Conservation (phyloP, 2,888 invertebrate species). For the Parascotia fuliginaria region DNA sequence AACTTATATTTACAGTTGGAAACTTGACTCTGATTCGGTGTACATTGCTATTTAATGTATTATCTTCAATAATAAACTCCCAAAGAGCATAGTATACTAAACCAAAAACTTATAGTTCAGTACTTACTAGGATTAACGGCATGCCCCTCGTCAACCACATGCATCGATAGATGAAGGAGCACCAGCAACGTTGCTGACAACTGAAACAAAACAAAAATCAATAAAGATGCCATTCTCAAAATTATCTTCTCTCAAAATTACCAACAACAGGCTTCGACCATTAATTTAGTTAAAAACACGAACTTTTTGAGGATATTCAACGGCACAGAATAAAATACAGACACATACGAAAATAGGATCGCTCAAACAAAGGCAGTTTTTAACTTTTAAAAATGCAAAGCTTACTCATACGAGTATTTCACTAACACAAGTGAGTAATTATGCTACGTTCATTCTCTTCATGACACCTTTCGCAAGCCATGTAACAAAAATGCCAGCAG, state of each 20-base stretch:
- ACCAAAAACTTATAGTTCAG: too few relatives aligned
- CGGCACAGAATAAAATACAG: neutral
- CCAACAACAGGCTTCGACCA: too few relatives aligned
- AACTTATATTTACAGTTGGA: too few relatives aligned
- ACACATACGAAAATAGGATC: too few relatives aligned
- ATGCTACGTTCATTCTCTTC: slow-evolving; percentile 47
- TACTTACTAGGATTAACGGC: slow-evolving; percentile 82
- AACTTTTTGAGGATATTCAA: too few relatives aligned
- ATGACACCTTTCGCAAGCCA: slow-evolving; percentile 54
- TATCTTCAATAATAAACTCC: too few relatives aligned
- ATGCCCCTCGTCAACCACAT: slow-evolving; percentile 78
- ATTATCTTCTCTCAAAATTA: too few relatives aligned
- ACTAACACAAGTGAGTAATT: slow-evolving; percentile 37
- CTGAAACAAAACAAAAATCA: slow-evolving; percentile 63
- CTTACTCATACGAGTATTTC: slow-evolving; percentile 36
- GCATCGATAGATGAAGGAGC: slow-evolving; percentile 76
- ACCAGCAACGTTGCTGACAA: slow-evolving; percentile 78
- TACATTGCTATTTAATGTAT: too few relatives aligned
- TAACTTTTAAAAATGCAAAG: slow-evolving; percentile 29
- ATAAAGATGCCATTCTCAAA: too few relatives aligned
- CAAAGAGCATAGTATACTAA: too few relatives aligned
- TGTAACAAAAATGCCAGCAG: slow-evolving; percentile 51
- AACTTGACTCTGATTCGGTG: too few relatives aligned
- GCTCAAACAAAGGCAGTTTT: slow-evolving; percentile 1
- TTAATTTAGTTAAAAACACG: too few relatives aligned